Percentiles rank a stretch among this genome's conserved stretches.
Evolutionary conservation across 1,140 invertebrate species (phyloP).

Genomic region (Drosophila pseudoobscura): DNA sequence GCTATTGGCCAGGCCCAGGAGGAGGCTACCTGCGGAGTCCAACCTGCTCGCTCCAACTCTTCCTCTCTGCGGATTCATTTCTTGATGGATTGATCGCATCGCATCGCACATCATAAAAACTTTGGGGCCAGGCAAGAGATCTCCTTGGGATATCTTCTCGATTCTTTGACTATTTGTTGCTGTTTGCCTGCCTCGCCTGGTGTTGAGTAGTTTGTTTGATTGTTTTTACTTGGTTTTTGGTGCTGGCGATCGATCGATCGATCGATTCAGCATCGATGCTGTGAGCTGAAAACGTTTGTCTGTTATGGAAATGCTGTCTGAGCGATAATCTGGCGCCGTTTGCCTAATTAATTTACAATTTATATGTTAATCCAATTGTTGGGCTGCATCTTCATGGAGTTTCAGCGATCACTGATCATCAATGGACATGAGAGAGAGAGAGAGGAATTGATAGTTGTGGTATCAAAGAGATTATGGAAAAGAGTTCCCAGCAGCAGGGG

Average conservation of each 20-base stretch:
- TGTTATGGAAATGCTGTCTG: constrained; percentile 40
- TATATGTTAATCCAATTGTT: constrained; percentile 76
- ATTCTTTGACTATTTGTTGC: constrained; percentile 40
- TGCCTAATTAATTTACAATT: constrained; percentile 78
- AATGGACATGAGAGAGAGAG: constrained; percentile 26
- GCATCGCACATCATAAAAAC: constrained; percentile 78
- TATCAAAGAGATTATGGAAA: background rate
- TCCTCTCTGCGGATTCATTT: constrained; percentile 47
- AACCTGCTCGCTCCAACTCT: constrained; percentile 17
- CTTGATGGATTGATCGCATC: constrained; percentile 77
- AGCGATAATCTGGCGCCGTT: constrained; percentile 71
- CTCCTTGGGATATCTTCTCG: background rate
- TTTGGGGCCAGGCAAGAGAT: constrained; percentile 15
- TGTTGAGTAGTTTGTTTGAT: constrained; percentile 78
- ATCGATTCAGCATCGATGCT: constrained; percentile 23
- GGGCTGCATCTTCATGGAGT: constrained; percentile 26
- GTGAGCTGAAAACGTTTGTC: constrained; percentile 34
- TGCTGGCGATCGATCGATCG: constrained; percentile 49
- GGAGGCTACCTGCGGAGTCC: constrained; percentile 62
- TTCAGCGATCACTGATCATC: constrained; percentile 33
- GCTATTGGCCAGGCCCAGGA: constrained; percentile 23
- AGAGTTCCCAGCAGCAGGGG: constrained; percentile 27
- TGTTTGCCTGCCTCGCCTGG: constrained; percentile 52
- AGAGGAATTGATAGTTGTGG: no score
- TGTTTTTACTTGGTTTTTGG: constrained; percentile 46